Percentiles rank a stretch among this genome's conserved stretches.
Conservation (phyloP, 1,140 invertebrate genomes). For the Euborellia annulipes region DNA sequence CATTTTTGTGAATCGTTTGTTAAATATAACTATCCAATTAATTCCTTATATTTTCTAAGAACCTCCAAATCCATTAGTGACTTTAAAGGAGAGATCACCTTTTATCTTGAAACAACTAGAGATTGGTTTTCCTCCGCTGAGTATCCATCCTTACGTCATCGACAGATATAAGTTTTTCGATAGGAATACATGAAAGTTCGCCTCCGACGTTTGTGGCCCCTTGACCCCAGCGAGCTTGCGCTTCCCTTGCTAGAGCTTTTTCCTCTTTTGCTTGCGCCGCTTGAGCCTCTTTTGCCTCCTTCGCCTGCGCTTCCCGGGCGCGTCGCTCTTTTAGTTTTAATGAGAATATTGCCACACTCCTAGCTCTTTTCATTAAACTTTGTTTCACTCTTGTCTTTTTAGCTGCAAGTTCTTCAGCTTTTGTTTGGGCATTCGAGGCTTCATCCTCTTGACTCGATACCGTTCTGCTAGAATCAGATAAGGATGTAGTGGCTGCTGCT, state of each 20-base stretch:
- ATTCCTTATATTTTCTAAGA: no score
- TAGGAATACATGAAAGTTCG: conserved; percentile 62
- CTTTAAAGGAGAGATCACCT: not conserved
- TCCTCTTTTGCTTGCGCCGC: conserved; percentile 24
- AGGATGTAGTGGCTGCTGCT: conserved; percentile 25
- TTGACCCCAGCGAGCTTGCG: conserved; percentile 32
- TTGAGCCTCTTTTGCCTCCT: conserved; percentile 31
- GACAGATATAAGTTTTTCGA: conserved; percentile 44
- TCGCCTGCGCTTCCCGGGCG: conserved; percentile 40
- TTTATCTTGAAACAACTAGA: not conserved
- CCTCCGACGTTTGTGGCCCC: conserved; percentile 51
- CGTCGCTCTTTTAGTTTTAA: conserved; percentile 56
- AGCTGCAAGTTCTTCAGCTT: conserved; percentile 5
- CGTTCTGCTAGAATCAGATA: conserved; percentile 29
- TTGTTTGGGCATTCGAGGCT: not conserved
- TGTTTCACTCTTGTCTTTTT: conserved; percentile 36
- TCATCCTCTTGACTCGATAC: conserved; percentile 1
- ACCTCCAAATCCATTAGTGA: not conserved
- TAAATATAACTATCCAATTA: no score
- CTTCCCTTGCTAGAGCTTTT: conserved; percentile 22
- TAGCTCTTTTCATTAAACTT: conserved; percentile 57
- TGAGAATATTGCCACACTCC: conserved; percentile 67
- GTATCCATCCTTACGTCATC: conserved; percentile 12
- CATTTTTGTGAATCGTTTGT: no score
- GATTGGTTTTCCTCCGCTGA: conserved; percentile 2